Conservation (phyloP, 2,797 vertebrate species). For the Brachyalestes nurse region DNA sequence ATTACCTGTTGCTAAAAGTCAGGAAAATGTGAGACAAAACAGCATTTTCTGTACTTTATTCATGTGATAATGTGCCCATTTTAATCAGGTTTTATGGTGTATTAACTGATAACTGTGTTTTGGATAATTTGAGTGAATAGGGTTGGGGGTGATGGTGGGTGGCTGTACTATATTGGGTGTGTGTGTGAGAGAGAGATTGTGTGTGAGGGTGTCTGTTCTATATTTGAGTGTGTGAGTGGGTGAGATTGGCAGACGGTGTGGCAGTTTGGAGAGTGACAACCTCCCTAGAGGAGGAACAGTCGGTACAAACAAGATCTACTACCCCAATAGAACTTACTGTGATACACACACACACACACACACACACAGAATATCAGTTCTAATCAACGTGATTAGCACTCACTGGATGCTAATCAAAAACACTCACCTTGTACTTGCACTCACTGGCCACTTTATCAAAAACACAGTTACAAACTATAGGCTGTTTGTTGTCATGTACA, state of each 20-base stretch:
- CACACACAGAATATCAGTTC: not conserved
- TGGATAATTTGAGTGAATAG: constrained; percentile 3
- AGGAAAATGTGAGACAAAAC: not conserved
- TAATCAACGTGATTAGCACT: not conserved
- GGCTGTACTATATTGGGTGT: constrained; percentile 46
- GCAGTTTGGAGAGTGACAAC: constrained; percentile 46
- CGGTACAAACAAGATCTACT: not conserved
- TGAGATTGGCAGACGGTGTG: constrained; percentile 51
- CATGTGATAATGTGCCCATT: not conserved
- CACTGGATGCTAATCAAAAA: not conserved
- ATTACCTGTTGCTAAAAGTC: not conserved
- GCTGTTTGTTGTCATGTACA: too few relatives aligned
- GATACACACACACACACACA: too few relatives aligned
- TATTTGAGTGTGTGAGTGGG: too few relatives aligned
- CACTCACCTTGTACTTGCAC: not conserved
- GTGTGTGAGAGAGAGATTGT: constrained; percentile 33
- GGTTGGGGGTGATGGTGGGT: constrained; percentile 23
- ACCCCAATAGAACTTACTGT: not conserved
- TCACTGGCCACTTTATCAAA: not conserved
- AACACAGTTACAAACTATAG: too few relatives aligned
- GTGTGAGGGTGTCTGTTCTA: constrained; percentile 30
- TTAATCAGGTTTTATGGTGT: not conserved
- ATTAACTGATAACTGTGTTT: not conserved
- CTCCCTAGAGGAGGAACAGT: constrained; percentile 33
- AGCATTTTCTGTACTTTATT: not conserved